These are phyloP conservation scores for Athrips mouffetella DNA, from an alignment of 2,888 invertebrate genomes.

Conservation along the genomic window DNA sequence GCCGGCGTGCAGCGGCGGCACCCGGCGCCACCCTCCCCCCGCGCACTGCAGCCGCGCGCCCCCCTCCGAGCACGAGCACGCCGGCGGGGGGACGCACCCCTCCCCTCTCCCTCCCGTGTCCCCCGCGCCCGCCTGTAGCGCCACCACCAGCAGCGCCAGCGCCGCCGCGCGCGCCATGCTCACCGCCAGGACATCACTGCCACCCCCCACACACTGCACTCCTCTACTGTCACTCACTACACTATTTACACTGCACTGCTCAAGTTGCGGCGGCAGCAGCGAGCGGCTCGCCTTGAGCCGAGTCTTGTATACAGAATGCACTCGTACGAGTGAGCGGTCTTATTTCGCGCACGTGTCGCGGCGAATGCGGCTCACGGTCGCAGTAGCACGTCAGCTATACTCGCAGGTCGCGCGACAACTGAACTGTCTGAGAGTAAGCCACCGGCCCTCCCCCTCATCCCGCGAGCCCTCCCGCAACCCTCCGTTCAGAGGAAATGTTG, in stretches of 20 bases:
- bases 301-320: neutral
- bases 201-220: slow-evolving; percentile 16
- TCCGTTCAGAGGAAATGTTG: too few relatives aligned
- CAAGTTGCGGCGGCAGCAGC: neutral
- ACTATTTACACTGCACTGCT: neutral
- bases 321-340: neutral
- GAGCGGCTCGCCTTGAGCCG: neutral
- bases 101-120: slow-evolving; percentile 27
- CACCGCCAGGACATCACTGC: slow-evolving; percentile 76
- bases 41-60: slow-evolving; percentile 51
- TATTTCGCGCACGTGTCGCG: slow-evolving; percentile 2
- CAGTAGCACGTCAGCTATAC: too few relatives aligned
- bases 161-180: slow-evolving; percentile 30
- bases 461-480: too few relatives aligned
- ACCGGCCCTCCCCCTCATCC: too few relatives aligned
- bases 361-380: slow-evolving; percentile 29
- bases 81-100: slow-evolving; percentile 25
- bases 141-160: slow-evolving; percentile 28
- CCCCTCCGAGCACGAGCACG: slow-evolving; percentile 48
- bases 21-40: slow-evolving; percentile 41
- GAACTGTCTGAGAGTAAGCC: too few relatives aligned
- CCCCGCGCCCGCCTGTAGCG: slow-evolving; percentile 31
- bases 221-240: slow-evolving; percentile 76
- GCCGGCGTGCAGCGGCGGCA: slow-evolving; percentile 51
- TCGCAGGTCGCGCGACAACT: too few relatives aligned